Conservation (phyloP, 2,797 vertebrate species). For the Selene dorsalis region DNA sequence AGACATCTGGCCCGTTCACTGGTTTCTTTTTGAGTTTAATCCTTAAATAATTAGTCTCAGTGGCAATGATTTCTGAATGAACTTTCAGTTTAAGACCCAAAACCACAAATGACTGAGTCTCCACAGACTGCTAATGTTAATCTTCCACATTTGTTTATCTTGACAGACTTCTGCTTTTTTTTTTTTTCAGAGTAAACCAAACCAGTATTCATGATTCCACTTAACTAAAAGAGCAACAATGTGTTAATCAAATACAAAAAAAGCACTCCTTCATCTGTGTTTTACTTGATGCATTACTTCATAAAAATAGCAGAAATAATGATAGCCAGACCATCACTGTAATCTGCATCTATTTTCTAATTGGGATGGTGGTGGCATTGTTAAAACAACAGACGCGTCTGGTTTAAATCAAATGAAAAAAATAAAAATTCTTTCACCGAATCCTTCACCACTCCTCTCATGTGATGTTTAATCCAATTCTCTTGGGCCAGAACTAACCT, state of each 20-base stretch:
- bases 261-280: conserved; percentile 8
- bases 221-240: not conserved
- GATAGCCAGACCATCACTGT: conserved; percentile 3
- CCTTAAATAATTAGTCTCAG: not conserved
- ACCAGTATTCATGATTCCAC: conserved; percentile 4
- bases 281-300: not conserved
- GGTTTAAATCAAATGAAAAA: conserved; percentile 39
- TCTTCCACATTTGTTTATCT: not conserved
- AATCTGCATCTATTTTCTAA: conserved; percentile 7
- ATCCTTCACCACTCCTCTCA: conserved; percentile 48
- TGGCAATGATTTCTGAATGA: not conserved
- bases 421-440: conserved; percentile 16
- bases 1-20: not conserved
- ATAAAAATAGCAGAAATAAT: not conserved
- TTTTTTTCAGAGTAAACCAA: not conserved
- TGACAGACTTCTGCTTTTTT: not conserved
- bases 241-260: conserved; percentile 1
- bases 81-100: not conserved
- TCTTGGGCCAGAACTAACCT: conserved; percentile 45
- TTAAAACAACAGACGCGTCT: conserved; percentile 11
- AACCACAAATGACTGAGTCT: not conserved
- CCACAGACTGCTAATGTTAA: not conserved
- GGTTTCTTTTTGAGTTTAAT: not conserved
- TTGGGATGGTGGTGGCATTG: conserved; percentile 4
- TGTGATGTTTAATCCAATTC: conserved; percentile 75